Evolutionary conservation across 2,797 vertebrate genomes (phyloP).

Genomic region (Neoniphon sammara): DNA sequence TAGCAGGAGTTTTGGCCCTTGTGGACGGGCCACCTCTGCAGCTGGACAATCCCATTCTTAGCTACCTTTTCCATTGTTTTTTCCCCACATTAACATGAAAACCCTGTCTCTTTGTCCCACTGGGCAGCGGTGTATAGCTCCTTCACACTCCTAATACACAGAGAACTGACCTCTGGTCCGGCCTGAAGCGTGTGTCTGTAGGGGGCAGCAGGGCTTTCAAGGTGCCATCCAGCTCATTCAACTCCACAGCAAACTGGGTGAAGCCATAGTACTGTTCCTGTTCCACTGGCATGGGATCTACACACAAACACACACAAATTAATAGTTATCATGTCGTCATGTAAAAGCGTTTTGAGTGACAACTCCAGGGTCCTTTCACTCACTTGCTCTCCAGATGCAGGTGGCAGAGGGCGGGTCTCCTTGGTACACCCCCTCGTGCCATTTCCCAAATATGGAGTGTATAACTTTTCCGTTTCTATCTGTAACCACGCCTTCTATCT

Average conservation of each 20-base stretch:
- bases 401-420: constrained; percentile 88
- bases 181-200: constrained; percentile 95
- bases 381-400: constrained; percentile 96
- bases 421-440: constrained; percentile 93
- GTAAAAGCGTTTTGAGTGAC: neutral
- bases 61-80: too few species aligned
- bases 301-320: constrained; percentile 17
- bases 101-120: too few species aligned
- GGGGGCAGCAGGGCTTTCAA: constrained; percentile 86
- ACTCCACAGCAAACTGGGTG: constrained; percentile 93
- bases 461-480: constrained; percentile 86
- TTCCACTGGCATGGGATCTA: constrained; percentile 91
- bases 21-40: too few species aligned
- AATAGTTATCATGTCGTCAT: neutral
- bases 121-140: constrained; percentile 56
- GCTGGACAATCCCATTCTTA: too few species aligned
- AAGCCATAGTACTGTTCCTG: constrained; percentile 95
- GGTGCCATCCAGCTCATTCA: constrained; percentile 91
- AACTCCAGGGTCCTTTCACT: constrained; percentile 69
- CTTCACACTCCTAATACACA: neutral
- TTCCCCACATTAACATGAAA: too few species aligned
- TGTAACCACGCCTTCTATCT: constrained; percentile 91
- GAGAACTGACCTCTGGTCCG: constrained; percentile 91
- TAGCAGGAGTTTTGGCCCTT: too few species aligned
- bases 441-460: constrained; percentile 93